phyloP scores from a whole-genome alignment of 2,113 vertebrate species.

The Mesocricetus auratus region DNA sequence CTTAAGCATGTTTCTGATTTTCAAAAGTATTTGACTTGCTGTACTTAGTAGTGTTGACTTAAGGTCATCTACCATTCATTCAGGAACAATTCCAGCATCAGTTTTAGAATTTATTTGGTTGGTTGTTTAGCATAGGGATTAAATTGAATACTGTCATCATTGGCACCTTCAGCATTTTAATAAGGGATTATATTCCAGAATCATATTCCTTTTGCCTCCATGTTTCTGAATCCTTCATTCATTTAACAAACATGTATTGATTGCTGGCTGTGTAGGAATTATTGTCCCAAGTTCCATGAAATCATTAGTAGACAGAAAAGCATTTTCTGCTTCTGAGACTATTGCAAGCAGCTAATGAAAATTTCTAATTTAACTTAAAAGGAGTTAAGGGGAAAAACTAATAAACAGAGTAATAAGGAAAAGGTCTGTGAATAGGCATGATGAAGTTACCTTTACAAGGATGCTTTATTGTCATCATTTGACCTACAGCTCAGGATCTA shows the following conservation, averaged over 20 bases:
- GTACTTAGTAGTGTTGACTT: background rate
- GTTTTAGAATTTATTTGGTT: background rate
- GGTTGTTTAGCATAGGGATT: background rate
- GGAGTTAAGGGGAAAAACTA: background rate
- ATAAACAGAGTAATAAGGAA: background rate
- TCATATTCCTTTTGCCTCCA: background rate
- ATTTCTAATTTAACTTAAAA: background rate
- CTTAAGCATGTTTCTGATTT: background rate
- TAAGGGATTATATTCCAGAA: background rate
- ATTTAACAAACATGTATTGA: slow-evolving; percentile 55
- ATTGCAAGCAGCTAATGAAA: background rate
- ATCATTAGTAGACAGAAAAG: background rate
- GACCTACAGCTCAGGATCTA: background rate
- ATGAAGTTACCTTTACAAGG: background rate
- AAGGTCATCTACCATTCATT: background rate
- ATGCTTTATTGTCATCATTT: background rate
- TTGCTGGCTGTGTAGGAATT: background rate
- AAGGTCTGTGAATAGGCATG: background rate
- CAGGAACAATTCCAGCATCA: background rate
- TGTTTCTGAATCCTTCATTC: slow-evolving; percentile 2
- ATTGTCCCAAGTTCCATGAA: background rate
- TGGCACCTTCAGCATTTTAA: background rate
- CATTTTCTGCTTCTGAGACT: background rate
- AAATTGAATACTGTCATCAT: background rate
- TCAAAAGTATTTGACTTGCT: slow-evolving; percentile 21